These are phyloP conservation scores for Saturnia japonica DNA, from an alignment of 2,888 invertebrate species.

Conservation along the genomic window DNA sequence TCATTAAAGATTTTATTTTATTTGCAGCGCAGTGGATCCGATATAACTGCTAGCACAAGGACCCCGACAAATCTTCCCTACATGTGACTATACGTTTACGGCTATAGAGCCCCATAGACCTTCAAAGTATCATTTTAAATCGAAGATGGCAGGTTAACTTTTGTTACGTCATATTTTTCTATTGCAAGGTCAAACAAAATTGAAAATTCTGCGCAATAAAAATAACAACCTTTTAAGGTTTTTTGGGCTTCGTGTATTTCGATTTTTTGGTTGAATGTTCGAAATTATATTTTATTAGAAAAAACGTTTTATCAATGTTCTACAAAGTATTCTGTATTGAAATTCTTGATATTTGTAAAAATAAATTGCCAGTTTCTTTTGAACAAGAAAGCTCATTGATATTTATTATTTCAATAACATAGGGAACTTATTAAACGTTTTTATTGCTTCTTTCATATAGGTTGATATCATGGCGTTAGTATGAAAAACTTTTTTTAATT, in stretches of 20 bases:
- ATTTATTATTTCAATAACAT: background rate
- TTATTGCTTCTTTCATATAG: no score
- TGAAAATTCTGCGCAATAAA: background rate
- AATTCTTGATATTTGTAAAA: background rate
- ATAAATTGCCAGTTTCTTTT: background rate
- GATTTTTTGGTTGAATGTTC: background rate
- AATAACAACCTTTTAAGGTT: background rate
- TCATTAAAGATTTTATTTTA: background rate
- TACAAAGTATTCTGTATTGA: background rate
- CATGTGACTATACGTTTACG: slow-evolving; percentile 5
- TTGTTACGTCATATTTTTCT: background rate
- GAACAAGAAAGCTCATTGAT: background rate
- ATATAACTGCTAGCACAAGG: background rate
- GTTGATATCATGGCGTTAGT: no score
- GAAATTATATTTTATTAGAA: background rate
- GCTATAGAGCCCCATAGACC: background rate
- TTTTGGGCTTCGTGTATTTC: background rate
- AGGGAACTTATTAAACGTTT: no score
- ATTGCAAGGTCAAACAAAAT: background rate
- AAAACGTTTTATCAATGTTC: background rate
- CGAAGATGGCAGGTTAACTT: background rate
- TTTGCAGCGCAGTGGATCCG: background rate
- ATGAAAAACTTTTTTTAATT: no score
- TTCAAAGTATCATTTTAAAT: background rate
- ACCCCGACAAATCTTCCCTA: slow-evolving; percentile 3